A percentile compares a stretch with the other conserved stretches of the same genome.
These are phyloP conservation scores for Diplazon laetatorius DNA, from an alignment of 2,888 invertebrate genomes.

Conservation along the genomic window DNA sequence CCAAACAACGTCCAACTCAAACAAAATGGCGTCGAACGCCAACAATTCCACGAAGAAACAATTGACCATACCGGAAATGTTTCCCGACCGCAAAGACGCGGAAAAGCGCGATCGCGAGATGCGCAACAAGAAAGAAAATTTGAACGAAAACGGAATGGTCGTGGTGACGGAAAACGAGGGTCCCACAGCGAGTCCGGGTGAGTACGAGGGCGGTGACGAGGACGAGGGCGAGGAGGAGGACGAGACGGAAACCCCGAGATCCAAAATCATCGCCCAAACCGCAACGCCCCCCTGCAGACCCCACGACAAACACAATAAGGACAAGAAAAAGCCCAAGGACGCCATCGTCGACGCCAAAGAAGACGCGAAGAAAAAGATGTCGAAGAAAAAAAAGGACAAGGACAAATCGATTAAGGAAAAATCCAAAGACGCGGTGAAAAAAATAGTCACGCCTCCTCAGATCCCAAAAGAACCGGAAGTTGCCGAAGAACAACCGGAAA, in stretches of 20 bases:
- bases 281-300: conserved; percentile 51
- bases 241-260: conserved; percentile 72
- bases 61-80: conserved; percentile 74
- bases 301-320: conserved; percentile 56
- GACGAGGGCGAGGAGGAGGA: conserved; percentile 81
- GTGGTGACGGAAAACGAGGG: conserved; percentile 73
- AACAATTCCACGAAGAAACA: conserved; percentile 70
- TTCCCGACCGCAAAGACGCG: conserved; percentile 57
- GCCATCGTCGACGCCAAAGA: conserved; percentile 65
- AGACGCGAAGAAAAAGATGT: conserved; percentile 69
- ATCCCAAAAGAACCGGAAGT: too few species aligned
- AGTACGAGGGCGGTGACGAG: conserved; percentile 81
- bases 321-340: conserved; percentile 64
- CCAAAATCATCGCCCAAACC: conserved; percentile 70
- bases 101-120: conserved; percentile 45
- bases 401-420: conserved; percentile 70
- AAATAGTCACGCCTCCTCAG: conserved; percentile 71
- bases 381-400: conserved; percentile 74
- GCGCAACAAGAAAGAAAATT: conserved; percentile 65
- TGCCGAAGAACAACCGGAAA: conserved; percentile 83
- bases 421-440: conserved; percentile 81
- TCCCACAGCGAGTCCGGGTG: conserved; percentile 78
- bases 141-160: conserved; percentile 67
- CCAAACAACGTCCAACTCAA: conserved; percentile 45
- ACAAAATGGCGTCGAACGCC: conserved; percentile 17